Conservation (phyloP, 2,797 vertebrate genomes). For the Champsocephalus gunnari region DNA sequence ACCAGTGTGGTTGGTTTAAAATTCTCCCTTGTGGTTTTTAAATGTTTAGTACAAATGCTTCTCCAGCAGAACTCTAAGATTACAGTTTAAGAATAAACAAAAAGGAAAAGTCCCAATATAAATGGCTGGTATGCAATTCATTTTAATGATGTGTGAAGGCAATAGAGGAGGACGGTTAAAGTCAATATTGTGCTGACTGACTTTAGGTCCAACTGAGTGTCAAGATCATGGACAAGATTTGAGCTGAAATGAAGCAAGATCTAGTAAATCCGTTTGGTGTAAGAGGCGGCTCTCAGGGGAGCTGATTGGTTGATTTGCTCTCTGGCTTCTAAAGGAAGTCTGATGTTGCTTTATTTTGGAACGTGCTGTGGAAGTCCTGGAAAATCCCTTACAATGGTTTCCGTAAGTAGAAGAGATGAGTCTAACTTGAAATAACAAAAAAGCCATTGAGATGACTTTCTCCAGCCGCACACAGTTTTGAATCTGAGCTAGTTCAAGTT, state of each 20-base stretch:
- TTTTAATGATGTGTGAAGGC: not conserved
- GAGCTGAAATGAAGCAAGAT: no score
- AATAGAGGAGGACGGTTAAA: slow-evolving; percentile 54
- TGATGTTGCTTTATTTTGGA: no score
- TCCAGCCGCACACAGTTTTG: no score
- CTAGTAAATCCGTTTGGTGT: no score
- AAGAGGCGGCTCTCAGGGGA: no score
- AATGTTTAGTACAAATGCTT: not conserved
- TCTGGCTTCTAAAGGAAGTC: no score
- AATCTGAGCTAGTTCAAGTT: not conserved
- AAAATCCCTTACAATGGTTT: slow-evolving; percentile 1
- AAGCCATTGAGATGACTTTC: not conserved
- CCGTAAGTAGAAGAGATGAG: not conserved
- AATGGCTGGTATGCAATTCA: not conserved
- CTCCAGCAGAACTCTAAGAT: not conserved
- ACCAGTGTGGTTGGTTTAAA: not conserved
- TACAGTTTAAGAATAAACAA: not conserved
- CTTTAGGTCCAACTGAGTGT: slow-evolving; percentile 70
- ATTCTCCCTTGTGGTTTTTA: not conserved
- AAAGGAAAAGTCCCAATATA: not conserved
- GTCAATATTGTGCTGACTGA: slow-evolving; percentile 70
- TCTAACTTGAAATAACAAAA: not conserved
- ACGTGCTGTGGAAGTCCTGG: not conserved
- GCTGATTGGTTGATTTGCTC: no score
- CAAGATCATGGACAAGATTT: slow-evolving; percentile 57